Conservation (phyloP, 2,797 vertebrate species). For the Tokudaia muenninki region DNA sequence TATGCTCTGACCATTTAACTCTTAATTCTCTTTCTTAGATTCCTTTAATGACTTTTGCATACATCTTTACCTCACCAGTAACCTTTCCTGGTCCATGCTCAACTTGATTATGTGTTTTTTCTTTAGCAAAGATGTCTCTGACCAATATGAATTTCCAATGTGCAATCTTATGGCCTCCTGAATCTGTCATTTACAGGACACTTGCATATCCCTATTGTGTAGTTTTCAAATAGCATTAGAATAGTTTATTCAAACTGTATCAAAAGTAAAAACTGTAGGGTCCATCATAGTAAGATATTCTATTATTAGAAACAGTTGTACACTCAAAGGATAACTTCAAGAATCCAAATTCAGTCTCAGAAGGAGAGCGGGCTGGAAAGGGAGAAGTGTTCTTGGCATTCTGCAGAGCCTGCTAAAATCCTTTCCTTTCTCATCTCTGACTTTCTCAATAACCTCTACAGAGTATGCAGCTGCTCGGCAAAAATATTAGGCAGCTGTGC, state of each 20-base stretch:
- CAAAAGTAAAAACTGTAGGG: background rate
- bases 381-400: background rate
- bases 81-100: background rate
- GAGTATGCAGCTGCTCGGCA: background rate
- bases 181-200: background rate
- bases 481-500: slow-evolving; percentile 4
- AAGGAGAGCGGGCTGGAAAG: background rate
- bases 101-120: background rate
- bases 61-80: background rate
- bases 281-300: background rate
- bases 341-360: slow-evolving; percentile 4
- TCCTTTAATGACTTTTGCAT: background rate
- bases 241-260: slow-evolving; percentile 14
- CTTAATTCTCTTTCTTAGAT: background rate
- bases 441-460: slow-evolving; percentile 5
- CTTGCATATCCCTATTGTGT: background rate
- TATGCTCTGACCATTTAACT: background rate
- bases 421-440: background rate
- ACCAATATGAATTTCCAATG: background rate
- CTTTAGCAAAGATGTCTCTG: background rate
- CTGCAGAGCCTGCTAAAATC: background rate
- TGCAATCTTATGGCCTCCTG: background rate
- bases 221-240: background rate
- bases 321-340: slow-evolving; percentile 31
- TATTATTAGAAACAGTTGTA: background rate